Percentiles rank a stretch among this genome's conserved stretches.
Conservation (phyloP, 2,888 invertebrate genomes). For the Exocentrus adspersus region DNA sequence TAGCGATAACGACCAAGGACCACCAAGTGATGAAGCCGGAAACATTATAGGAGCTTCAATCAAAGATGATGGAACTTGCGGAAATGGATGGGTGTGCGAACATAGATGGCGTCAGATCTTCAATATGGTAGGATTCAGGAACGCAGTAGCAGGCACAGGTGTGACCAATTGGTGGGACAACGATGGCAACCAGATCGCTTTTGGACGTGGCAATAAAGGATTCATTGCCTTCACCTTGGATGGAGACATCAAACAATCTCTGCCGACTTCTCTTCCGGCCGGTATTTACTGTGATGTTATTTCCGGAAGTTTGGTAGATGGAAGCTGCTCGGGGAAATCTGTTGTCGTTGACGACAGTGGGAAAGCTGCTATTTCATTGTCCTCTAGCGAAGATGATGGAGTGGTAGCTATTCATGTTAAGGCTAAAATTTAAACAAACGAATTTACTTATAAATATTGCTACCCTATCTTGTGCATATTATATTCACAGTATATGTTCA, state of each 20-base stretch:
- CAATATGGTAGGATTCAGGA: constrained; percentile 82
- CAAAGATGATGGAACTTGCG: constrained; percentile 72
- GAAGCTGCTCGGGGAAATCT: constrained; percentile 73
- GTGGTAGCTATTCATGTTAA: constrained; percentile 74
- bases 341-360: constrained; percentile 71
- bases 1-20: constrained; percentile 67
- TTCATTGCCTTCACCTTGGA: constrained; percentile 83
- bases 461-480: no score
- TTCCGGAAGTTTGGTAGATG: constrained; percentile 71
- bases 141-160: constrained; percentile 69
- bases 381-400: constrained; percentile 70
- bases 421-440: constrained; percentile 45
- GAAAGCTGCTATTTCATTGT: constrained; percentile 68
- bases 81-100: constrained; percentile 84
- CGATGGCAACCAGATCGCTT: constrained; percentile 83
- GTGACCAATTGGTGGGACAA: constrained; percentile 84
- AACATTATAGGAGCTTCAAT: constrained; percentile 75
- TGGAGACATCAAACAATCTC: constrained; percentile 68
- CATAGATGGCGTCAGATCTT: constrained; percentile 86
- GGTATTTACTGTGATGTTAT: constrained; percentile 89
- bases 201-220: constrained; percentile 75
- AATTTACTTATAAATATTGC: no score
- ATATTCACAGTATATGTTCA: no score
- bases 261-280: constrained; percentile 77
- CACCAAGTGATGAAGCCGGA: constrained; percentile 72